These are phyloP conservation scores for Encarsia formosa DNA, from an alignment of 2,888 invertebrate species.

Conservation along the genomic window DNA sequence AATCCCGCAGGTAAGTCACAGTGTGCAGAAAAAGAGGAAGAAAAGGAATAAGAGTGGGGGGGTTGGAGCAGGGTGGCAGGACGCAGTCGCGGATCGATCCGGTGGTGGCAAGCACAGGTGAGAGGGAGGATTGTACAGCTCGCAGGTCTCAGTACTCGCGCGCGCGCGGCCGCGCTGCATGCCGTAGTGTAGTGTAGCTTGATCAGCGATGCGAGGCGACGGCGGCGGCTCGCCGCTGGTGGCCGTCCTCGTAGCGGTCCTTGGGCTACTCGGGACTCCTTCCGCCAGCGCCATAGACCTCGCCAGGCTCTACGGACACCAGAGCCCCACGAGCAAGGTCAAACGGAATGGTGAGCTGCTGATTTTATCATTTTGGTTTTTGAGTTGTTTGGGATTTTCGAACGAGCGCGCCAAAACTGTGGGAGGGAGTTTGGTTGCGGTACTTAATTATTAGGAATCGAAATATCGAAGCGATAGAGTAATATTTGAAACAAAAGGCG, in stretches of 20 bases:
- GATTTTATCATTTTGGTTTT: too few species aligned
- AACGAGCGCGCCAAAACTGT: too few species aligned
- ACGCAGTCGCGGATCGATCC: background rate
- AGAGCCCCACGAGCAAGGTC: slow-evolving; percentile 54
- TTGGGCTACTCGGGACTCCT: slow-evolving; percentile 61
- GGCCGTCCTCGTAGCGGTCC: slow-evolving; percentile 46
- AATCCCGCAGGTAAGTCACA: background rate
- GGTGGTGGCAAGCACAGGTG: background rate
- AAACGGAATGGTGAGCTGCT: slow-evolving; percentile 69
- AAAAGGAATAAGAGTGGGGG: background rate
- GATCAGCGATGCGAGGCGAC: slow-evolving; percentile 1
- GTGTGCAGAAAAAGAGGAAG: background rate
- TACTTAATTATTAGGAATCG: too few species aligned
- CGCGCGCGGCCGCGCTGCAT: slow-evolving; percentile 25
- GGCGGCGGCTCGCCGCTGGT: slow-evolving; percentile 32
- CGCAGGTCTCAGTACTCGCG: slow-evolving; percentile 9
- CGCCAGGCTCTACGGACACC: slow-evolving; percentile 75
- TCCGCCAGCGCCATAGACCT: slow-evolving; percentile 69
- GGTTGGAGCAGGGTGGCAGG: background rate
- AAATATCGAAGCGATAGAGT: too few species aligned
- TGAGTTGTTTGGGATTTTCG: too few species aligned
- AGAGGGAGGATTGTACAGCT: background rate
- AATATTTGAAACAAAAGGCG: too few species aligned
- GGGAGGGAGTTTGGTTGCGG: too few species aligned
- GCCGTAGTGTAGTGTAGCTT: background rate